Evolutionary conservation across 2,113 vertebrate genomes (phyloP), one percentile per base, ranked within the genome.

Genomic region (Merops nubicus): DNA sequence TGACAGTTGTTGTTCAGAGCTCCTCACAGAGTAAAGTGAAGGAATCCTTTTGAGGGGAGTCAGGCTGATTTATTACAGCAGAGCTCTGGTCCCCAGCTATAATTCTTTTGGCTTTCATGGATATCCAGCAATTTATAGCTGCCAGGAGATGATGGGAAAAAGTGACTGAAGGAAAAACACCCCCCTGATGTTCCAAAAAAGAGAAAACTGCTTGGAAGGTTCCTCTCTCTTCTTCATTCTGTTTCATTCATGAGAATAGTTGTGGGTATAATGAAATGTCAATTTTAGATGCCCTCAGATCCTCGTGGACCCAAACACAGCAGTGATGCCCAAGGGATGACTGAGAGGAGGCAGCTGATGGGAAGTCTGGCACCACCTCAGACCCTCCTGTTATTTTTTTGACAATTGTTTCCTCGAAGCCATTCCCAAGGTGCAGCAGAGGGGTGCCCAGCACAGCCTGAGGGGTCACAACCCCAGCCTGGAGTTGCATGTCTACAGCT

Each of bases 241-340:
- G 57, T 82, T 93, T 93, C 92, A 84, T 93, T 94, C 67, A 93
- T 91, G 25, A 75, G 65, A 40, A 64, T 94, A 93, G 93, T 89
- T 93, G 76, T 17, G 36, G 31, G 25, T 68, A 12, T 92, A 94
- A 94, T 95, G 86, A 93, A 87, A 96, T 89, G 93, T 84, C 92
- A 81, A 95, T 89, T 94, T 86, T 57, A 82, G 76, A 72, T 82
- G 65, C 72, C 92, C 85, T 68, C 76, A 84, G 47, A 42, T 93
- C 43, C 36, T 86, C 92, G 54, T 75, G 10, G 72, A 83, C 91
- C 85, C 85, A 84, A 96, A 89, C 47, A 89, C 76, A 91, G 53
- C 60, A 89, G 60, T 1, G 4, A 45, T 91, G 93, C 95, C 88
- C 84, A 72, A 88, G 68, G 83, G 89, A 60, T 63, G 72, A 48